Conservation (phyloP, 2,113 vertebrate genomes). For the Pelecanus crispus region DNA sequence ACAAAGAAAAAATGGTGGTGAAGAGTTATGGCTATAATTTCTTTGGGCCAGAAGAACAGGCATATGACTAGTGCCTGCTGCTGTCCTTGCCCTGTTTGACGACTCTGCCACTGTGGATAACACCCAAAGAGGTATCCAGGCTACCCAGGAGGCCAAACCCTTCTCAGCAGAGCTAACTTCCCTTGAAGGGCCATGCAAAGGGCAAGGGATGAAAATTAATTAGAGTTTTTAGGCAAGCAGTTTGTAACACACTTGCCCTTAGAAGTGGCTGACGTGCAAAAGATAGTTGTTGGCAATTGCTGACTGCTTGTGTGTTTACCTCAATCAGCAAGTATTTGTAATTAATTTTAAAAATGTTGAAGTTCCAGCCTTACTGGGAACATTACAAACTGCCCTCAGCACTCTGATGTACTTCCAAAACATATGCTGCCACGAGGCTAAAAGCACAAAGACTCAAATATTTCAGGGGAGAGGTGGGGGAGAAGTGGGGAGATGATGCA, state of each 20-base stretch:
- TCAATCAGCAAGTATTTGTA: slow-evolving; percentile 36
- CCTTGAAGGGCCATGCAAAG: background rate
- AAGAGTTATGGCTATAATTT: background rate
- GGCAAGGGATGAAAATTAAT: background rate
- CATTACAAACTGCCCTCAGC: background rate
- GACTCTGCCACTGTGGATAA: background rate
- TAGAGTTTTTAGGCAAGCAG: background rate
- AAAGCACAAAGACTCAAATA: background rate
- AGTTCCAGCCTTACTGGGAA: background rate
- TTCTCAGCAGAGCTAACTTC: background rate
- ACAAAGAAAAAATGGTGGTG: background rate
- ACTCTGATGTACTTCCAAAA: slow-evolving; percentile 35
- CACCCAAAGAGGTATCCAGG: background rate
- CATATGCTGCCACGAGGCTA: background rate
- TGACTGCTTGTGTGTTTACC: slow-evolving; percentile 31
- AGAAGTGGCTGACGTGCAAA: background rate
- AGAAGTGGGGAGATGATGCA: background rate
- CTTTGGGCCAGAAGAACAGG: background rate
- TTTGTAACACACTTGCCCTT: background rate
- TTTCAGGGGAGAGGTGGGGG: background rate
- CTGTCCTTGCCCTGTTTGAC: background rate
- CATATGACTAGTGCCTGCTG: background rate
- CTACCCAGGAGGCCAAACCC: background rate
- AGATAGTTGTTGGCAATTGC: background rate
- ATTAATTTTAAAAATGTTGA: background rate